phyloP scores from a whole-genome alignment of 2,113 vertebrate genomes.

The Polyodon spathula region DNA sequence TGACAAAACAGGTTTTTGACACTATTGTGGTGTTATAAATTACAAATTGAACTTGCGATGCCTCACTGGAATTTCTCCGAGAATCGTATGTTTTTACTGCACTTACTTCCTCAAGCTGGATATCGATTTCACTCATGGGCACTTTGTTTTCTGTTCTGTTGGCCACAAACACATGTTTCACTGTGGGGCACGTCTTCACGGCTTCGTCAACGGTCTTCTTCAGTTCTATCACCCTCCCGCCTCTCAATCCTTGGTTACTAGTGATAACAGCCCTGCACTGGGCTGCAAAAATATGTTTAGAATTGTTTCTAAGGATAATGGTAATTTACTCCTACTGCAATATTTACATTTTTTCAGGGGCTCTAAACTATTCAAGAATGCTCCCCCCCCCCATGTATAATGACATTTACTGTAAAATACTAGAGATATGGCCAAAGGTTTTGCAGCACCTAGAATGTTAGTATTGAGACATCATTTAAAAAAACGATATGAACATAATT shows the following conservation, averaged over 20 bases:
- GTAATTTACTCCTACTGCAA: too few species aligned
- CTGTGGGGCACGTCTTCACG: constrained; percentile 63
- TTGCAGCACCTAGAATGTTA: too few species aligned
- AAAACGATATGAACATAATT: too few species aligned
- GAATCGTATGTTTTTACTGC: too few species aligned
- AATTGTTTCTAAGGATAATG: too few species aligned
- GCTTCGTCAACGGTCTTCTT: constrained; percentile 75
- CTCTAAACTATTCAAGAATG: too few species aligned
- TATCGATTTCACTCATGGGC: constrained; percentile 58
- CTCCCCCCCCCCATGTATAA: too few species aligned
- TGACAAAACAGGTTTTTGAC: neutral
- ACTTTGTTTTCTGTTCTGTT: constrained; percentile 66
- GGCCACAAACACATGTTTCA: constrained; percentile 70
- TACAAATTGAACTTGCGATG: neutral
- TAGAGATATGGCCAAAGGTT: too few species aligned
- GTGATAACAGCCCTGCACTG: constrained; percentile 81
- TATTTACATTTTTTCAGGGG: too few species aligned
- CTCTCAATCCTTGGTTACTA: constrained; percentile 73
- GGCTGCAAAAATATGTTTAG: constrained; percentile 43
- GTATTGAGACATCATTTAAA: too few species aligned
- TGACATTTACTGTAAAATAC: too few species aligned
- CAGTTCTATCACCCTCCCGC: constrained; percentile 62
- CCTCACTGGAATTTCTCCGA: neutral
- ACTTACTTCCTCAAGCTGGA: constrained; percentile 72
- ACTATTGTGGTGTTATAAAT: too few species aligned